Evolutionary conservation across 2,888 invertebrate genomes (phyloP), one percentile per base, ranked within the genome.

Genomic region (Adelphocoris suturalis): DNA sequence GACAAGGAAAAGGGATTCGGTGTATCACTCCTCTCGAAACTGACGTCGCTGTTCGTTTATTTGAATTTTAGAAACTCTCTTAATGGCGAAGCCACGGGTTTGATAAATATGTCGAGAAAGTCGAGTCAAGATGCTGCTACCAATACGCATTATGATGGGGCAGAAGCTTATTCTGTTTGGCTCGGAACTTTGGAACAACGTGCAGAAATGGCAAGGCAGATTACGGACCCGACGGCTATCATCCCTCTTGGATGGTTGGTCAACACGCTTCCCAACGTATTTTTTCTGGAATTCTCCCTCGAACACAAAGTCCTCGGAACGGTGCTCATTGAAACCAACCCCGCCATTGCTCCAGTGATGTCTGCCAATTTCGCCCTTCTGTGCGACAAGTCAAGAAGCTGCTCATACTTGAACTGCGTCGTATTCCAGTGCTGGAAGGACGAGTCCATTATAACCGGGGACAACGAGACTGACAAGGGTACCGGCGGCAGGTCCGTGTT

Each of bases 351-450:
- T 19, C 85, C 85, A 3, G 1, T 85, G 27, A 85, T 85, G 85
- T 85, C 85, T 12, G 85, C 85, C 13, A 85, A 85, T 61, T 85
- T 85, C 37, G 85, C 85, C n/a, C 55, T 61, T 16, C 19, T 85
- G 9, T 85, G 85, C 61, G 13, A 27, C 27, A 57, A 57, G 11
- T n/a, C 61, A 0, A 16, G 85, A 16, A 19, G 0, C 16, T 37
- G 0, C 37, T 57, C 57, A 0, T 85, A 37, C 85, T 5, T 61
- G 27, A 61, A 57, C 23, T 85, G 85, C 85, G 61, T 28, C 12
- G 85, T 85, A 16, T 85, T 85, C 28, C 85, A 85, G 23, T 57
- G 57, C 46, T 85, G 85, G 85, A 19, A 4, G 3, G 13, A 28
- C 0, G n/a, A 85, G 46, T 85, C 85, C n/a, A 85, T 85, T 13